Percentiles rank a stretch among this genome's conserved stretches.
Evolutionary conservation across 2,888 invertebrate species (phyloP).

Genomic region (Mythimna loreyi): DNA sequence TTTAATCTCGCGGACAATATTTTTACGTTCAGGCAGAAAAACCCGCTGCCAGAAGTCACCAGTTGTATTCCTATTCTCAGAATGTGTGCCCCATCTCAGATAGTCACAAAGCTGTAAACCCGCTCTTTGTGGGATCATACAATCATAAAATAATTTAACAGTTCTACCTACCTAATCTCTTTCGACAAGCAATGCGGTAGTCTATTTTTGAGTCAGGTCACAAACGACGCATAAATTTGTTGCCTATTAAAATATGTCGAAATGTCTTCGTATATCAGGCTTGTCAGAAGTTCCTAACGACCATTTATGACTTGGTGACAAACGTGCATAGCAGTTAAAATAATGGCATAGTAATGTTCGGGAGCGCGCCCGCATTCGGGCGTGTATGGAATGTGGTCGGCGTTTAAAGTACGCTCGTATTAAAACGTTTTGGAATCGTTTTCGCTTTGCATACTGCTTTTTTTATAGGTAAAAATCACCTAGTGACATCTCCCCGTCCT

Average conservation of each 20-base stretch:
- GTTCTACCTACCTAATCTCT: constrained; percentile 2
- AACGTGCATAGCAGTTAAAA: constrained; percentile 4
- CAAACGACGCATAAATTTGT: constrained; percentile 15
- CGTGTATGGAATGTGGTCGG: not conserved
- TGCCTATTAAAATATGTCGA: constrained; percentile 25
- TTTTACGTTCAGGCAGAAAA: too few relatives aligned
- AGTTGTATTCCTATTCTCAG: not conserved
- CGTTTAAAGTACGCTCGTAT: not conserved
- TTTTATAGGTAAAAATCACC: too few relatives aligned
- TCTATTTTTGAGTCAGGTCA: constrained; percentile 16
- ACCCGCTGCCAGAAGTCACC: too few relatives aligned
- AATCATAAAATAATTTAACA: constrained; percentile 13
- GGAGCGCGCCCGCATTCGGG: constrained; percentile 16
- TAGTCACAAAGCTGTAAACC: not conserved
- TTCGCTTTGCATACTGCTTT: too few relatives aligned
- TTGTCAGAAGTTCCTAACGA: constrained; percentile 30
- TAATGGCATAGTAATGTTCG: not conserved
- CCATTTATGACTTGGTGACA: constrained; percentile 35
- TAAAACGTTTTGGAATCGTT: too few relatives aligned
- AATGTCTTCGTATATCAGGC: constrained; percentile 28
- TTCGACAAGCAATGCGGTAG: constrained; percentile 42
- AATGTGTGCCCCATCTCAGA: not conserved
- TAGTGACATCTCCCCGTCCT: too few relatives aligned
- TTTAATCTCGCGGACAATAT: too few relatives aligned
- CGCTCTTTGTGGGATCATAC: constrained; percentile 13